These are phyloP conservation scores for Crotalus viridis DNA, from an alignment of 2,113 vertebrate genomes.

Conservation along the genomic window DNA sequence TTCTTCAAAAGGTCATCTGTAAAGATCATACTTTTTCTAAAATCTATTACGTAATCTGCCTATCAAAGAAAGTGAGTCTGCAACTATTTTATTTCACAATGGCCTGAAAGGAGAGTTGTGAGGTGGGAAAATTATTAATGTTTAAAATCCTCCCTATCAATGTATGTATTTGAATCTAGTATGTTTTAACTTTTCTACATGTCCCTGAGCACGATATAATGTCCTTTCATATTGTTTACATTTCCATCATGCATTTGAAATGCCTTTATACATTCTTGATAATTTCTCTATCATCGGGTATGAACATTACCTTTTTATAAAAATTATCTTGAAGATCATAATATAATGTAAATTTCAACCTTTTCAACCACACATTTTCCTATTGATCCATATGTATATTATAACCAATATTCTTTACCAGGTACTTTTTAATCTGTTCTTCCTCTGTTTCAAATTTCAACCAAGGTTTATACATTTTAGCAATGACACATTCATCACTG, in stretches of 20 bases:
- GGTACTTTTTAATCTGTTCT: background rate
- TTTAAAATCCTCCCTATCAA: background rate
- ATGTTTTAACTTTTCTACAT: background rate
- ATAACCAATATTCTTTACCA: background rate
- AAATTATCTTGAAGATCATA: background rate
- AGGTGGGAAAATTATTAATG: background rate
- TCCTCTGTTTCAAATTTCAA: background rate
- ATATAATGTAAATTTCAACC: background rate
- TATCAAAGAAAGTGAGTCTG: accelerated
- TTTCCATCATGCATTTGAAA: background rate
- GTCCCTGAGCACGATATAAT: background rate
- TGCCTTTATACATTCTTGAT: background rate
- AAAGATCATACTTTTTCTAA: slow-evolving; percentile 4
- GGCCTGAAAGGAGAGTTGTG: background rate
- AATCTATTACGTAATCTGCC: background rate
- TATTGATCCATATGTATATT: background rate
- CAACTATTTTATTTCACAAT: accelerated
- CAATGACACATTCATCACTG: background rate
- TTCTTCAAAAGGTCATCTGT: slow-evolving; percentile 9
- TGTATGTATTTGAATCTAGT: background rate
- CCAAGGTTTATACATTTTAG: background rate
- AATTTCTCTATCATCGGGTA: background rate
- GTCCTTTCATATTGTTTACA: background rate
- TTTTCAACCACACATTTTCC: background rate
- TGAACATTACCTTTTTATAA: background rate